phyloP scores from a whole-genome alignment of 2,888 invertebrate genomes.

The Orthonychiurus folsomi region DNA sequence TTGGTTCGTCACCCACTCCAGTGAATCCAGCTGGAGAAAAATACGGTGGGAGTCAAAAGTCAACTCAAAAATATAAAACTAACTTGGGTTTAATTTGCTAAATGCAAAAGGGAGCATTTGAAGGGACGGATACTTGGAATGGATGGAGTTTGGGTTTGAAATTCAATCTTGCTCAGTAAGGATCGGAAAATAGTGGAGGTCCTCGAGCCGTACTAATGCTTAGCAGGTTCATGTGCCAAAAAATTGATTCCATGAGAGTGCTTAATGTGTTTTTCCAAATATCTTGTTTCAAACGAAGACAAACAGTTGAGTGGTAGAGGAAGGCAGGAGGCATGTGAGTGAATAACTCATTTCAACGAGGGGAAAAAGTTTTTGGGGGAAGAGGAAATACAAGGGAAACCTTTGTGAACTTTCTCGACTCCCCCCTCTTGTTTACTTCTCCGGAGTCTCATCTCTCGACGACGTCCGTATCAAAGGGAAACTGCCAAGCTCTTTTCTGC shows the following conservation, averaged over 20 bases:
- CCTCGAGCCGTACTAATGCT: neutral
- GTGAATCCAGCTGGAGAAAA: too few species aligned
- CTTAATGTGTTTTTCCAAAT: slow-evolving; percentile 20
- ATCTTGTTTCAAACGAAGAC: slow-evolving; percentile 11
- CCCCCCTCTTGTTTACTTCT: neutral
- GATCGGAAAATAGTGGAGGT: too few species aligned
- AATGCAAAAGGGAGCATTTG: too few species aligned
- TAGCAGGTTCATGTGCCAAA: slow-evolving; percentile 10
- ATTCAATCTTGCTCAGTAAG: too few species aligned
- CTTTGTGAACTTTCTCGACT: slow-evolving; percentile 9
- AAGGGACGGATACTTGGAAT: too few species aligned
- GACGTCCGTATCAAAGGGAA: neutral
- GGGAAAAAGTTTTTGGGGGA: slow-evolving; percentile 10
- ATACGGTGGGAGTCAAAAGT: too few species aligned
- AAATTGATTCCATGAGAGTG: slow-evolving; percentile 24
- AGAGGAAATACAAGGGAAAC: slow-evolving; percentile 13
- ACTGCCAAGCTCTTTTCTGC: neutral
- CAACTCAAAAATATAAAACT: too few species aligned
- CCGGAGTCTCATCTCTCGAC: neutral
- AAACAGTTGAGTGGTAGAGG: slow-evolving; percentile 16
- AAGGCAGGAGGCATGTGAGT: slow-evolving; percentile 7
- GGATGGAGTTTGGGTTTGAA: too few species aligned
- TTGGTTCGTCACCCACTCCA: too few species aligned
- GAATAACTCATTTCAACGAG: slow-evolving; percentile 13
- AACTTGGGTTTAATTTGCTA: too few species aligned